A percentile compares a stretch with the other conserved stretches of the same genome.
phyloP scores from a whole-genome alignment of 2,888 invertebrate genomes.

The Hesperia comma region DNA sequence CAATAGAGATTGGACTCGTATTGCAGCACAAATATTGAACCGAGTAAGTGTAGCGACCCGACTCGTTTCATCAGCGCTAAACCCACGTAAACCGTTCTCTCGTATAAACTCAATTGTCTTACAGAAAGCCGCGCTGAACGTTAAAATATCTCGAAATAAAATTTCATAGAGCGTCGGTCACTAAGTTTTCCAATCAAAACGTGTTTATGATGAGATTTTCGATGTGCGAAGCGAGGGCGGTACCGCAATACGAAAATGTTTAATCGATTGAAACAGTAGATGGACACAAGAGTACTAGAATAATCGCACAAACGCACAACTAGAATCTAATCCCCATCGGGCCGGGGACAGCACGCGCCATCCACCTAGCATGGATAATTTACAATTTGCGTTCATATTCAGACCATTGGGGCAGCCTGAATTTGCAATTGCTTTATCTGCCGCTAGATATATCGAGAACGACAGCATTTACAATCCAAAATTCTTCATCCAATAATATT shows the following conservation, averaged over 20 bases:
- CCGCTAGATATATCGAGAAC: slow-evolving; percentile 3
- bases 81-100: slow-evolving; percentile 60
- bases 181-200: slow-evolving; percentile 43
- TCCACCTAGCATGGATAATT: slow-evolving; percentile 59
- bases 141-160: slow-evolving; percentile 48
- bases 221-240: slow-evolving; percentile 45
- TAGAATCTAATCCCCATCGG: slow-evolving; percentile 69
- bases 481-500: slow-evolving; percentile 15
- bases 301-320: slow-evolving; percentile 69
- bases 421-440: slow-evolving; percentile 23
- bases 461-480: slow-evolving; percentile 4
- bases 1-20: slow-evolving; percentile 69
- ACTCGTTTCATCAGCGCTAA: slow-evolving; percentile 72
- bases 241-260: slow-evolving; percentile 58
- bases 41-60: slow-evolving; percentile 62
- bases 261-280: slow-evolving; percentile 62
- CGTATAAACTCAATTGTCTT: slow-evolving; percentile 73
- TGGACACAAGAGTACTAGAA: slow-evolving; percentile 60
- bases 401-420: slow-evolving; percentile 10
- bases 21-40: slow-evolving; percentile 74
- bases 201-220: slow-evolving; percentile 46
- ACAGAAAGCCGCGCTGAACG: slow-evolving; percentile 52
- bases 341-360: slow-evolving; percentile 68
- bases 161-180: slow-evolving; percentile 42
- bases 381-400: slow-evolving; percentile 69